Conservation (phyloP, 1,140 invertebrate genomes). For the Geopemphigus sp. region DNA sequence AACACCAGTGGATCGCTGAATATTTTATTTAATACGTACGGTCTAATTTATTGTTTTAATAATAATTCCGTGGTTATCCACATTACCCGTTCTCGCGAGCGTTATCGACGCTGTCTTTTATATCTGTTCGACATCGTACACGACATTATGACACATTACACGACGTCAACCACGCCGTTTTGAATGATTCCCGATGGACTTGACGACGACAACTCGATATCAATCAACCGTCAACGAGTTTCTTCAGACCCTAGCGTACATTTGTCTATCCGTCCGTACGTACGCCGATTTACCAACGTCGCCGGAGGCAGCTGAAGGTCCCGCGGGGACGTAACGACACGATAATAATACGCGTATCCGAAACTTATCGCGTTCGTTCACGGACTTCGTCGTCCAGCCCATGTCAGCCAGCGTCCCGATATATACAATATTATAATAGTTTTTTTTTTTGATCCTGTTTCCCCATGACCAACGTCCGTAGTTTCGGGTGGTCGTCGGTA, state of each 20-base stretch:
- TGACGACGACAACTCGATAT: slow-evolving; percentile 25
- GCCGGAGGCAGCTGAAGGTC: background rate
- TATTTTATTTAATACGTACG: no score
- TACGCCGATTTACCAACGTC: slow-evolving; percentile 18
- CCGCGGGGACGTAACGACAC: background rate
- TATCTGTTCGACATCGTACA: no score
- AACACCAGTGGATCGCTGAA: no score
- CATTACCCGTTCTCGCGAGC: background rate
- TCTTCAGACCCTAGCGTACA: background rate
- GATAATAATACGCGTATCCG: background rate
- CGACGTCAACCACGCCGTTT: background rate
- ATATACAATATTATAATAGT: no score
- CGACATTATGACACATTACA: no score
- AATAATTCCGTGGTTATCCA: background rate
- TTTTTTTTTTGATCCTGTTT: no score
- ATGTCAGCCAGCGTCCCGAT: no score
- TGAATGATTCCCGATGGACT: slow-evolving; percentile 11
- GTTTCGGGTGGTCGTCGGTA: no score
- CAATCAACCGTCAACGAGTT: slow-evolving; percentile 31
- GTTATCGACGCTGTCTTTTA: background rate
- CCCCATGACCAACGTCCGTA: no score
- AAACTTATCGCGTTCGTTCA: background rate
- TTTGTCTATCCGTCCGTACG: background rate
- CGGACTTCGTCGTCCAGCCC: no score
- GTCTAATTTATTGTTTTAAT: background rate